Evolutionary conservation across 1,140 invertebrate genomes (phyloP), one percentile per base, ranked within the genome.

Genomic region (Euschistus heros): DNA sequence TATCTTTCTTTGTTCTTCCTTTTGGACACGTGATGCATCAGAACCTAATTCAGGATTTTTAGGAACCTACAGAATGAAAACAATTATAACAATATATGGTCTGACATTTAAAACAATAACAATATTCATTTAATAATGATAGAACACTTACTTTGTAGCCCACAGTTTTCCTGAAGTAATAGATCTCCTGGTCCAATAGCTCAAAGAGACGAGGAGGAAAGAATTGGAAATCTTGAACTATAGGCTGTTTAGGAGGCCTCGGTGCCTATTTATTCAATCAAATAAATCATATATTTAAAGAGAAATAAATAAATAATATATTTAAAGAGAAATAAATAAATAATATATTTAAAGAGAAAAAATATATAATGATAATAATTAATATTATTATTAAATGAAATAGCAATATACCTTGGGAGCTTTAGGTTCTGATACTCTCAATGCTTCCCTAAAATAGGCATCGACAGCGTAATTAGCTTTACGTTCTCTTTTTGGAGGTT

Each of bases 401-500:
- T 20, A 15, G 63, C 22, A 74, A 75, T 75, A 77, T 79, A 87
- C 85, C 79, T 97, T 98, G 0, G 94, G 95, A n/a, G 94, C 93
- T 79, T 97, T 97, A 0, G 95, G 94, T 78, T 98, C 95, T 15
- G 91, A 94, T 0, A 97, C 93, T 44, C 95, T 79, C 0, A 98
- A 78, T 2, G 95, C 94, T 79, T 98, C 96, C 22, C 94, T 80
- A 81, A 98, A 99, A 78, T 98, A 98, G 0, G 94, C 94, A 77
- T 98, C 96, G 0, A 99, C 96, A 5, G 97, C 95, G 78, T 99
- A 99, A 77, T 99, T 99, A 0, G 97, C 96, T 79, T 98, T 99
- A 62, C 95, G 81, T 76, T 99, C 97, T 71, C 97, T 82, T 77
- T 99, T 99, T 0, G 97, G 97, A 0, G 97, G 97, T 74, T 99